Evolutionary conservation across 53 echinoderm and acorn worm species (phyloP), one percentile per base, ranked within the genome.

Genomic region (Antedon mediterranea): DNA sequence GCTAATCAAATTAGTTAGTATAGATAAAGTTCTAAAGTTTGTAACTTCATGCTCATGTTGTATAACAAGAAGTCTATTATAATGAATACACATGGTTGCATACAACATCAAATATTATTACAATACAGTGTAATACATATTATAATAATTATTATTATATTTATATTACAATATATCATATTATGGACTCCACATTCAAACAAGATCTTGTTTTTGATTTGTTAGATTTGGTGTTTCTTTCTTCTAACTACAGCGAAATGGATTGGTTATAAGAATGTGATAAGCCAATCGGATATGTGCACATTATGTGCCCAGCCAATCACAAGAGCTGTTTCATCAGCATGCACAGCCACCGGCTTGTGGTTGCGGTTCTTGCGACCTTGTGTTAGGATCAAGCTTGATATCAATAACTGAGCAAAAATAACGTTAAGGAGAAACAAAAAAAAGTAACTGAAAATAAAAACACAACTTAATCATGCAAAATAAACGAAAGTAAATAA

Each of bases 321-420:
- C 71, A 87, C 29, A 82, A 73, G 41, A 32, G 28, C 73, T 43
- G 71, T 78, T 76, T 80, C 78, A 79, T 94, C 89, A 94, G 79
- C 94, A 94, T 80, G 94, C 83, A 81, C 94, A 94, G 73, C 87
- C 75, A 76, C 91, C 80, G 31, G 84, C 85, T 81, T 83, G 89
- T 30, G 82, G 89, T 72, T 80, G 91, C 32, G 89, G 79, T 31
- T 91, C 94, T 78, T 89, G 90, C 34, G 83, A 30, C 27, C 43
- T 78, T 78, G 85, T 79, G 78, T 82, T 94, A 82, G 87, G 86
- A 83, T 91, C 86, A n/a, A 94, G 91, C 82, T 86, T 91, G 71
- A 94, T 91, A 75, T 94, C 94, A 32, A 91, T 94, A 87, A 94
- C 94, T 94, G 94, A 74, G 33, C 77, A 81, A 79, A 73, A 75